Evolutionary conservation across 1,140 invertebrate species (phyloP).

Genomic region (Mya arenaria): DNA sequence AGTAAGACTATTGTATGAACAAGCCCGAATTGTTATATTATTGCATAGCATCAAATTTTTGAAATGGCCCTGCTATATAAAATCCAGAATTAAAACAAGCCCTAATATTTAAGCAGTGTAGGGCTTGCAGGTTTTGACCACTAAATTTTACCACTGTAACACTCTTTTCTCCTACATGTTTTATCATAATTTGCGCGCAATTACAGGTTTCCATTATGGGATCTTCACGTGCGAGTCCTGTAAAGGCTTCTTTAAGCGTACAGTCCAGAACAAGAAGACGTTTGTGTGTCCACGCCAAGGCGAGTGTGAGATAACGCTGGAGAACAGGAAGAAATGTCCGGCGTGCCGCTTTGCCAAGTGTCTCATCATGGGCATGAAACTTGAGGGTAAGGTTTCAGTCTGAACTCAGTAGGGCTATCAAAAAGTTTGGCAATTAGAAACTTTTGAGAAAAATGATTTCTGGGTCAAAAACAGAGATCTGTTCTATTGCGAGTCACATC

Average conservation of each 20-base stretch:
- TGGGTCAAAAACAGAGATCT: too few species aligned
- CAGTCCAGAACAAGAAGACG: slow-evolving; percentile 98
- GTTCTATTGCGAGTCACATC: too few species aligned
- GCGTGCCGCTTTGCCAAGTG: slow-evolving; percentile 99
- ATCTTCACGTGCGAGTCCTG: slow-evolving; percentile 98
- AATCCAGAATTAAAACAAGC: too few species aligned
- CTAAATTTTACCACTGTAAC: not conserved
- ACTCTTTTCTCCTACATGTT: not conserved
- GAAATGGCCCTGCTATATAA: too few species aligned
- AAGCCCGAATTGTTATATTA: too few species aligned
- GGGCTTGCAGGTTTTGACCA: not conserved
- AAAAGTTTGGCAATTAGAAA: too few species aligned
- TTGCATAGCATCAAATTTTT: too few species aligned
- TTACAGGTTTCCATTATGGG: slow-evolving; percentile 81
- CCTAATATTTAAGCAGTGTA: not conserved
- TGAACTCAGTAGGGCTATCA: too few species aligned
- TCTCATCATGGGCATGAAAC: slow-evolving; percentile 97
- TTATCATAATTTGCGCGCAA: too few species aligned
- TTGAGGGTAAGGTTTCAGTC: slow-evolving; percentile 89
- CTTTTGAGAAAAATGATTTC: too few species aligned
- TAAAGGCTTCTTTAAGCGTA: slow-evolving; percentile 99
- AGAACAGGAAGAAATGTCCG: slow-evolving; percentile 97
- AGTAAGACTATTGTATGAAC: too few species aligned
- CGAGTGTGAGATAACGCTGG: slow-evolving; percentile 93
- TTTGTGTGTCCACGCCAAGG: slow-evolving; percentile 96